Evolutionary conservation across 1,140 invertebrate genomes (phyloP), one percentile per base, ranked within the genome.

Genomic region (Ceratina australensis): DNA sequence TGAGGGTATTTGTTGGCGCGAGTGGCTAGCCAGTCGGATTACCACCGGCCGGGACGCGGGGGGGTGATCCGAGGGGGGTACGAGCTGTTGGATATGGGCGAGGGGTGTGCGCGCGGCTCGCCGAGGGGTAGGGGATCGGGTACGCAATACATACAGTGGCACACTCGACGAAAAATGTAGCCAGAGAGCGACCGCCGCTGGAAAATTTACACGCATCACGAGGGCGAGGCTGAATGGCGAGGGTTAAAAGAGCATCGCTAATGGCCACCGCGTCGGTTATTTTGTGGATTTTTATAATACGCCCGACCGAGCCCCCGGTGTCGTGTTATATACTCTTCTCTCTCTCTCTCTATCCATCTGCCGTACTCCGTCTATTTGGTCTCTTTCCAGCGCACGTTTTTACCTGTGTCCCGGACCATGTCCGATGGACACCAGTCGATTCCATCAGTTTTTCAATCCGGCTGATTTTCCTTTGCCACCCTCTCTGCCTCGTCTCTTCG

Each of bases 281-380:
- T 92, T 92, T 92, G 91, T 90, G 91, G 91, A 92, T 92, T 92
- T 92, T 92, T 92, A 91, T 92, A 92, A 91, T 91, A 91, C 88
- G 84, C 80, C 77, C 79, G 75, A 61, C 60, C 78, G 69, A 59
- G 26, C 69, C 69, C 72, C 59, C 26, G 26, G 72, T 80, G 24
- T 42, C 42, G 33, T 26, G 52, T 56, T 42, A 42, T 42, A 42
- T 42, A 42, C 33, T 10, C 33, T 42, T 78, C 68, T 59, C 3
- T 57, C 22, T 59, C 69, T 60, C 42, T 72, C 20, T 60, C 47
- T 61, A 10, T 59, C 67, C n/a, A n/a, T n/a, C n/a, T n/a, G n/a
- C n/a, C n/a, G n/a, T n/a, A n/a, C n/a, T n/a, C n/a, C n/a, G n/a
- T 33, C 20, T 16, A 26, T 60, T n/a, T 52, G 33, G 33, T 42